These are phyloP conservation scores for Aphidius ervi DNA, from an alignment of 1,140 invertebrate genomes.

Conservation along the genomic window DNA sequence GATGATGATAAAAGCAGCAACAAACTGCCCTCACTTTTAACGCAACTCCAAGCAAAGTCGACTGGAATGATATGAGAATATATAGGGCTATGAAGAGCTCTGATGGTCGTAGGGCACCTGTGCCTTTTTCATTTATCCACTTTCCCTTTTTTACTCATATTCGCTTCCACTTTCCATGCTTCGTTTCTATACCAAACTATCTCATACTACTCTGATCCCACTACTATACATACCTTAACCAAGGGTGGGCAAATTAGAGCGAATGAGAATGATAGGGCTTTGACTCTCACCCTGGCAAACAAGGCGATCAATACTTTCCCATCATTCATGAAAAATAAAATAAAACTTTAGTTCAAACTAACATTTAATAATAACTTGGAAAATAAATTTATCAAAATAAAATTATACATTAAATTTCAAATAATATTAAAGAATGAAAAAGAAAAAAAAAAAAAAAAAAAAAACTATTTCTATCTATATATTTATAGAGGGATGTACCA, in stretches of 20 bases:
- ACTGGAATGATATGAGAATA: conserved; percentile 12
- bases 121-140: conserved; percentile 19
- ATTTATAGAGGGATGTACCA: too few relatives aligned
- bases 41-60: too few relatives aligned
- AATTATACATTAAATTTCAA: too few relatives aligned
- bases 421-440: too few relatives aligned
- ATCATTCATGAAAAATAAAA: not conserved
- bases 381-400: too few relatives aligned
- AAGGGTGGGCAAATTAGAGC: conserved; percentile 38
- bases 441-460: too few relatives aligned
- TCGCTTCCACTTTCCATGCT: conserved; percentile 3
- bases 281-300: conserved; percentile 16
- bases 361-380: too few relatives aligned
- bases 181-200: not conserved
- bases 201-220: conserved; percentile 17
- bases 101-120: conserved; percentile 8
- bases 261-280: conserved; percentile 33
- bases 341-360: too few relatives aligned
- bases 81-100: not conserved
- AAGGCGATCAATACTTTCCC: conserved; percentile 11
- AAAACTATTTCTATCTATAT: too few relatives aligned
- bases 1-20: too few relatives aligned
- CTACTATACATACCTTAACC: conserved; percentile 18
- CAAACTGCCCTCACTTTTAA: too few relatives aligned
- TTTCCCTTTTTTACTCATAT: conserved; percentile 12